Conservation (phyloP, 2,113 vertebrate genomes). For the Toxostoma redivivum region DNA sequence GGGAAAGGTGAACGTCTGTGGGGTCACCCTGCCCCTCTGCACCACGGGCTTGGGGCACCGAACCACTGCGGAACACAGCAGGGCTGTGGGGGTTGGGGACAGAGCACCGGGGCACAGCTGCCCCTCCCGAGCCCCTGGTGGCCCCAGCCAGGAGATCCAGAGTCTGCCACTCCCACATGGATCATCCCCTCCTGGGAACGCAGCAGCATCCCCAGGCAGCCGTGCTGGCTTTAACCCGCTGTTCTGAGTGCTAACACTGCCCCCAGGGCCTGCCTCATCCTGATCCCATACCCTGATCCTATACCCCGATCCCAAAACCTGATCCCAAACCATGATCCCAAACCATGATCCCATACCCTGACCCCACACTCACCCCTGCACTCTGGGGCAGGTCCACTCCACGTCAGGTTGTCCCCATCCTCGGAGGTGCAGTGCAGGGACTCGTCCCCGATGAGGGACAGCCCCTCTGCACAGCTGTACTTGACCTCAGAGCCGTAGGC, state of each 20-base stretch:
- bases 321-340: not conserved
- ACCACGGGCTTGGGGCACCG: slow-evolving; percentile 55
- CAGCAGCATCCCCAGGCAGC: not conserved
- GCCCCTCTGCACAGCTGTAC: not conserved
- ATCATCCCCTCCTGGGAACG: not conserved
- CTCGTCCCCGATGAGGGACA: not conserved
- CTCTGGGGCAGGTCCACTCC: not conserved
- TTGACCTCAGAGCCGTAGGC: not conserved
- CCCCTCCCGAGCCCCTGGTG: not conserved
- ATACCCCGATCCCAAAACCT: no score
- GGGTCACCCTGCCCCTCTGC: not conserved
- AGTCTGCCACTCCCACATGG: not conserved
- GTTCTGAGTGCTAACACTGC: not conserved
- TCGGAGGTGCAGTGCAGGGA: not conserved
- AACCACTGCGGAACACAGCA: slow-evolving; percentile 13
- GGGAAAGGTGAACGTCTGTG: not conserved
- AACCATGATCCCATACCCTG: rapidly evolving
- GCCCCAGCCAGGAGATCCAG: rapidly evolving
- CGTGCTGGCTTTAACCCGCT: rapidly evolving
- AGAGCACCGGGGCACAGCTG: rapidly evolving
- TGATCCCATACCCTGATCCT: not conserved
- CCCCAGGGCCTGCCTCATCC: not conserved
- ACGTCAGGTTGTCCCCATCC: not conserved
- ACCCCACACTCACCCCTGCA: not conserved
- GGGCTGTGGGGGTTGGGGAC: not conserved